Evolutionary conservation across 1,140 invertebrate species (phyloP).

Genomic region (Caenorhabditis briggsae): DNA sequence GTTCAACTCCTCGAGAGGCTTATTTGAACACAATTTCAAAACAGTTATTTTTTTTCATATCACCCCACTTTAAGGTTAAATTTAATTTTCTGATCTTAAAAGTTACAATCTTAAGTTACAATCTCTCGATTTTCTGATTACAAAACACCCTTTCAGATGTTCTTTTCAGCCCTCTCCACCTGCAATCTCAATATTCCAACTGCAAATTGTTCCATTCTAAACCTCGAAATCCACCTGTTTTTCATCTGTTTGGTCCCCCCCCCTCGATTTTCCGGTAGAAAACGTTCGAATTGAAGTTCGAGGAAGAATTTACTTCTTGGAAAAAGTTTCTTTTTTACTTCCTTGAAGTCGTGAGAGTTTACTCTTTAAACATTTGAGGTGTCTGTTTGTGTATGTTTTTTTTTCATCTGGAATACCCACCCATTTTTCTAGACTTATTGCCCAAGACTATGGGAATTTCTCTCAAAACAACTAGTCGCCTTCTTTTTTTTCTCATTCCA

Average conservation of each 20-base stretch:
- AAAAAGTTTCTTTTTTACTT: constrained; percentile 5
- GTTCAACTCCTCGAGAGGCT: too few relatives aligned
- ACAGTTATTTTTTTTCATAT: too few relatives aligned
- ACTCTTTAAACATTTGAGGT: neutral
- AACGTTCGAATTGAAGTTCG: neutral
- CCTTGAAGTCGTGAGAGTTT: constrained; percentile 8
- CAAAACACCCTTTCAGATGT: too few relatives aligned
- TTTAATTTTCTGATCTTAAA: too few relatives aligned
- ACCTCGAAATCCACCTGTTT: neutral
- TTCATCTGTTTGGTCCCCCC: too few relatives aligned
- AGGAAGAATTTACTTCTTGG: neutral
- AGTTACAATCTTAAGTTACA: too few relatives aligned
- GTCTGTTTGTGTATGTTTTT: neutral
- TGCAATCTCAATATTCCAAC: neutral
- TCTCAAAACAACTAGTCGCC: neutral
- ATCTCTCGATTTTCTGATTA: too few relatives aligned
- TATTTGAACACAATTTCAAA: too few relatives aligned
- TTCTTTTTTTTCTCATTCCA: constrained; percentile 4
- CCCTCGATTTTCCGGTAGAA: constrained; percentile 1
- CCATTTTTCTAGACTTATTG: constrained; percentile 13
- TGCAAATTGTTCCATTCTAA: neutral
- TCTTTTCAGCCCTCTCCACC: too few relatives aligned
- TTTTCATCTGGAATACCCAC: neutral
- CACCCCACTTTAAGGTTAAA: too few relatives aligned
- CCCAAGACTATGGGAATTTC: neutral